Conservation (phyloP, 2,797 vertebrate genomes). For the Echiichthys vipera region DNA sequence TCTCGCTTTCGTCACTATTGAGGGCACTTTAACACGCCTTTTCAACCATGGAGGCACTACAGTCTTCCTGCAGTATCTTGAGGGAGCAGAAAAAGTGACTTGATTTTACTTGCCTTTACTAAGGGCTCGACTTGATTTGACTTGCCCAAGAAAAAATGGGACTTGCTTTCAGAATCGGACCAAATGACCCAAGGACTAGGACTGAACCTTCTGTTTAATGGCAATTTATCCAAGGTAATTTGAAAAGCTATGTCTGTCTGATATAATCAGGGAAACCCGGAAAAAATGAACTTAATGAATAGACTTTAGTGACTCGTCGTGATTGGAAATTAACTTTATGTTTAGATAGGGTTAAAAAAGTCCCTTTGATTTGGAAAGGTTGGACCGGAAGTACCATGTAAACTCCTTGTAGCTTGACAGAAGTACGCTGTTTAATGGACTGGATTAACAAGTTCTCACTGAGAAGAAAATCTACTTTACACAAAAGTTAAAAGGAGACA, state of each 20-base stretch:
- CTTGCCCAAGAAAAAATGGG: too few relatives aligned
- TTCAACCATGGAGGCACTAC: too few relatives aligned
- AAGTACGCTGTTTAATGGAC: slow-evolving; percentile 22
- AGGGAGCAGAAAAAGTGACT: too few relatives aligned
- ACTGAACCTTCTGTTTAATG: neutral
- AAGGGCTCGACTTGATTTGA: too few relatives aligned
- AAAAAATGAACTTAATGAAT: neutral
- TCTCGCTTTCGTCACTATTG: too few relatives aligned
- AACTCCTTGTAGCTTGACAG: neutral
- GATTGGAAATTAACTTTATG: neutral
- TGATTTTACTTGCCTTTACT: too few relatives aligned
- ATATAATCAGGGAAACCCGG: neutral
- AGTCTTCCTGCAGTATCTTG: too few relatives aligned
- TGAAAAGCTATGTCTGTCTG: neutral
- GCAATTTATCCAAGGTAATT: neutral
- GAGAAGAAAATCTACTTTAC: slow-evolving; percentile 11
- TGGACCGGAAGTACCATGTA: neutral
- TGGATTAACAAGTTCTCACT: slow-evolving; percentile 70
- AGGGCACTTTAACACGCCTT: too few relatives aligned
- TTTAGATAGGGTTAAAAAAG: too few relatives aligned
- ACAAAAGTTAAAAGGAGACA: slow-evolving; percentile 29
- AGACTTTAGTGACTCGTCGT: neutral
- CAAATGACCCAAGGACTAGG: too few relatives aligned
- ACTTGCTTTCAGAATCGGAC: too few relatives aligned
- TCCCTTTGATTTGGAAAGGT: slow-evolving; percentile 44